Conservation (phyloP, 2,797 vertebrate species). For the Avahi laniger region DNA sequence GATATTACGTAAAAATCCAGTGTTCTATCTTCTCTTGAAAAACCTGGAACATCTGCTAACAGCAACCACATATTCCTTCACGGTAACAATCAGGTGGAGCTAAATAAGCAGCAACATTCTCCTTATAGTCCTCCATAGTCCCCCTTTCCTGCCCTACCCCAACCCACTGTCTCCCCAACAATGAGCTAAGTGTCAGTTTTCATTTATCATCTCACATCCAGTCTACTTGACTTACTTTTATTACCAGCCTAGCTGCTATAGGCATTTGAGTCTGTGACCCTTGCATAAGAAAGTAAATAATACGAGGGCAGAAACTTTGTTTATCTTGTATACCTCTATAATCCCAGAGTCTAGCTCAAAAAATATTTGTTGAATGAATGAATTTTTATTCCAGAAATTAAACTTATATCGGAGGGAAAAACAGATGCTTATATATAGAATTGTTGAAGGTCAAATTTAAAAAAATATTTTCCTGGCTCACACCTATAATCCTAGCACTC, state of each 20-base stretch:
- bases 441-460: slow-evolving; percentile 36
- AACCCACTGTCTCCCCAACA: neutral
- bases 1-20: slow-evolving; percentile 11
- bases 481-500: neutral
- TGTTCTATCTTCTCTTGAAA: neutral
- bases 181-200: neutral
- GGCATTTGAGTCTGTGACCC: neutral
- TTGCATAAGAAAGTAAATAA: slow-evolving; percentile 12
- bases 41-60: neutral
- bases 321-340: neutral
- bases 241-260: neutral
- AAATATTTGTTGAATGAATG: neutral
- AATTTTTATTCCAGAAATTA: slow-evolving; percentile 30
- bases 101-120: neutral
- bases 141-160: neutral
- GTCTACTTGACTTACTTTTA: neutral
- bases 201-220: neutral
- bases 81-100: neutral
- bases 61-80: neutral
- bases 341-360: slow-evolving; percentile 22
- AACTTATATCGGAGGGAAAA: slow-evolving; percentile 39
- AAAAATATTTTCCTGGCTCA: neutral
- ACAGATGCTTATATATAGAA: neutral
- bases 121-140: neutral
- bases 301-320: neutral